Conservation (phyloP, 2,113 vertebrate species). For the Anthoscopus minutus region DNA sequence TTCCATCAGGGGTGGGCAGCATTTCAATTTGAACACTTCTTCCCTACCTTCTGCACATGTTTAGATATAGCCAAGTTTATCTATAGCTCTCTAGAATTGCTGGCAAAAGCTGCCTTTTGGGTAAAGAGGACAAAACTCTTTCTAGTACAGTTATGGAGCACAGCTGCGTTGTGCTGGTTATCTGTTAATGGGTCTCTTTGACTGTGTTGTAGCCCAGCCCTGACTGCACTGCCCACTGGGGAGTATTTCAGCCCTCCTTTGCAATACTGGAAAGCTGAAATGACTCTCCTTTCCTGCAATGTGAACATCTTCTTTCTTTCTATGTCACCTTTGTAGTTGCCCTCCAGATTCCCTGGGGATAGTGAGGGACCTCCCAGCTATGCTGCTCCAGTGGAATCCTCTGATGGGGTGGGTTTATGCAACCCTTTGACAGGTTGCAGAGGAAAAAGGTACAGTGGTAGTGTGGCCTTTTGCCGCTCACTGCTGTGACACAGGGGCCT, state of each 20-base stretch:
- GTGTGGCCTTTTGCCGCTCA: background rate
- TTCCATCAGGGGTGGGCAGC: background rate
- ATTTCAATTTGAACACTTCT: background rate
- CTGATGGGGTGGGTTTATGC: background rate
- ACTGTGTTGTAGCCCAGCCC: background rate
- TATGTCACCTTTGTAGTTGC: rapidly evolving
- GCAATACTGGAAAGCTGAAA: background rate
- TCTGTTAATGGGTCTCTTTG: background rate
- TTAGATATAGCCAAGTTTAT: background rate
- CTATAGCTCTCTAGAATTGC: background rate
- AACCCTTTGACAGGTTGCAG: background rate
- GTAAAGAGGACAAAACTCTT: background rate
- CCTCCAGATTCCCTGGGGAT: background rate
- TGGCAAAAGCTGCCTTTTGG: background rate
- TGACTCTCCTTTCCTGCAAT: background rate
- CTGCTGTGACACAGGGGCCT: background rate
- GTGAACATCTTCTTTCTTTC: background rate
- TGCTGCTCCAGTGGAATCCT: background rate
- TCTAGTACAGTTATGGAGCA: background rate
- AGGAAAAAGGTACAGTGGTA: background rate
- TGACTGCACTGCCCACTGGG: background rate
- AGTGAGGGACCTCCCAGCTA: rapidly evolving
- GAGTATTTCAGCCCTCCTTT: background rate
- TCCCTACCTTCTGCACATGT: background rate
- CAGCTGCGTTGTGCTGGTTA: background rate